Evolutionary conservation across 2,797 vertebrate species (phyloP).

Genomic region (Characodon lateralis): DNA sequence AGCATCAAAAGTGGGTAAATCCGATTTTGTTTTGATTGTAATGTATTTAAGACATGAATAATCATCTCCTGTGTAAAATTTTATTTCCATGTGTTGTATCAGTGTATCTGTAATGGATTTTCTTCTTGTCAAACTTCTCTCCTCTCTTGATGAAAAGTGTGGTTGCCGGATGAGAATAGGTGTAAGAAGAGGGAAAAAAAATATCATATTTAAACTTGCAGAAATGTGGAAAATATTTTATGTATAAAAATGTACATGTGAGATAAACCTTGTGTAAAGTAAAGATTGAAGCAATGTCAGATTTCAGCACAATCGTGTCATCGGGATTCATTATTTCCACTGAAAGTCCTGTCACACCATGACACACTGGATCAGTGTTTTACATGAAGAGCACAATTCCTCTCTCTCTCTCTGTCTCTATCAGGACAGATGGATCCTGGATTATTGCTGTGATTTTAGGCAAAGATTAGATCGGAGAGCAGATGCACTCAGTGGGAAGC

Average conservation of each 20-base stretch:
- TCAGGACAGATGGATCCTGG: conserved; percentile 80
- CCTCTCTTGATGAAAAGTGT: conserved; percentile 60
- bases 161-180: conserved; percentile 54
- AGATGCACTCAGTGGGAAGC: conserved; percentile 84
- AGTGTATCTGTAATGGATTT: conserved; percentile 63
- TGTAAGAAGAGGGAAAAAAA: conserved; percentile 42
- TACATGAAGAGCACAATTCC: conserved; percentile 40
- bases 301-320: conserved; percentile 37
- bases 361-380: conserved; percentile 42
- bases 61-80: conserved; percentile 49
- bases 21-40: conserved; percentile 34
- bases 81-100: conserved; percentile 68
- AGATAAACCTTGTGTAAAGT: conserved; percentile 79
- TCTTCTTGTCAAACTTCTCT: conserved; percentile 67
- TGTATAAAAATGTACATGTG: conserved; percentile 80
- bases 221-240: conserved; percentile 59
- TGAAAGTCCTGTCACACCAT: conserved; percentile 7
- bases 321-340: conserved; percentile 26
- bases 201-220: conserved; percentile 48
- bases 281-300: conserved; percentile 67
- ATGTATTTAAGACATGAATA: conserved; percentile 59
- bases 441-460: conserved; percentile 84
- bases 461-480: conserved; percentile 83
- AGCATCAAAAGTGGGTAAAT: conserved; percentile 16
- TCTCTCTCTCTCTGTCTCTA: conserved; percentile 42